phyloP scores from a whole-genome alignment of 35 echinoderm and acorn worm species.

The Heliocidaris erythrogramma region DNA sequence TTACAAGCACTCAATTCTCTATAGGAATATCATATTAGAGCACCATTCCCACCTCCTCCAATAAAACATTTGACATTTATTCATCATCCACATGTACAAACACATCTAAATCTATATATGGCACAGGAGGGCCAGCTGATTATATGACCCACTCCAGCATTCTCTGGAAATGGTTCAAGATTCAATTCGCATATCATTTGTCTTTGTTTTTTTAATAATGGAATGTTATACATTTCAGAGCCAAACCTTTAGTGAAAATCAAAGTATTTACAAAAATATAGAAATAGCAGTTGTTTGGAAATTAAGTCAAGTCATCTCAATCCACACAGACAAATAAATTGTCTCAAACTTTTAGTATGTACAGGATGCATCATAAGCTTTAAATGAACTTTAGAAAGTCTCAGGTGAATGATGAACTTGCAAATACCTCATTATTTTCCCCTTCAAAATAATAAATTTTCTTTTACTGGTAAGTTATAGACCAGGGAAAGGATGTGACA shows the following conservation, averaged over 20 bases:
- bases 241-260: neutral
- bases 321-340: neutral
- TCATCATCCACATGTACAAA: neutral
- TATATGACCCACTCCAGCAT: neutral
- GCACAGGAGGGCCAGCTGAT: no score
- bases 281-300: neutral
- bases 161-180: neutral
- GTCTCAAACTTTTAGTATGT: neutral
- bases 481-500: neutral
- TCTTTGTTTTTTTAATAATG: neutral
- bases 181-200: neutral
- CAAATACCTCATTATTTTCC: neutral
- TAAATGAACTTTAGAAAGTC: neutral
- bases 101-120: neutral
- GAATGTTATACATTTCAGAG: neutral
- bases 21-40: neutral
- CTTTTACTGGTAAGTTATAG: neutral
- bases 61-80: neutral
- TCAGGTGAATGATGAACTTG: neutral
- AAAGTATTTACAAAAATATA: neutral
- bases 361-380: neutral
- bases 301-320: neutral
- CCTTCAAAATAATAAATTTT: neutral
- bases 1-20: neutral
- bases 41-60: neutral